Evolutionary conservation across 1,140 invertebrate species (phyloP), one percentile per base, ranked within the genome.

Genomic region (Araneus ventricosus): DNA sequence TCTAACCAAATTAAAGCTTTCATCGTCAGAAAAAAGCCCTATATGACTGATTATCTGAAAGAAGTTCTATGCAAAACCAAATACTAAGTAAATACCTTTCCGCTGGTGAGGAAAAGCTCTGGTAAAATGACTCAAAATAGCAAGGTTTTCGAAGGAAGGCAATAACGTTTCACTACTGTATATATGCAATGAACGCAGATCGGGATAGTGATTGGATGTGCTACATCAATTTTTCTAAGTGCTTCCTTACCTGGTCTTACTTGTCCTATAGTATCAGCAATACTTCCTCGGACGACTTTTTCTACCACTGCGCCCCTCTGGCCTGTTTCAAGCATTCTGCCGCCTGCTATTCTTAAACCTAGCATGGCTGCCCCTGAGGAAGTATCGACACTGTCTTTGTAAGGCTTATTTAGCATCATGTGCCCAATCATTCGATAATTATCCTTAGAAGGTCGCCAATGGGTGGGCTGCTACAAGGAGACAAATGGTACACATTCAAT

Each of bases 271-370:
- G 98, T 96, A 96, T 99, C 99, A 8, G 99, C 99, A 94, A 99
- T 98, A 95, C 98, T 99, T 88, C 99, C 99, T 95, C 98, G 98
- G 95, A 99, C 99, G 75, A 99, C 99, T 95, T 99, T 99, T 95
- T 99, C 99, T 94, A 99, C 98, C 94, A 99, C 96, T 86, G 99
- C 99, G 80, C 98, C 98, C 94, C 97, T 97, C 84, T 96, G 96
- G 52, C 96, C 96, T 30, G 94, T 93, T 7, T 93, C 94, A 92
- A 97, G 94, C 86, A 97, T 95, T 95, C 97, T 97, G 34, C 99
- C 99, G 34, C 99, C 99, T 94, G 98, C 97, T 88, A 99, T 98
- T 96, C 99, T 99, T 91, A 99, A 96, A 88, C 99, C 99, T 93
- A 99, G 96, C 95, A 88, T 67, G 20, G 85, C 70, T 63, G 92